These are phyloP conservation scores for Syngnathus rostellatus DNA, from an alignment of 2,797 vertebrate genomes.

Conservation along the genomic window DNA sequence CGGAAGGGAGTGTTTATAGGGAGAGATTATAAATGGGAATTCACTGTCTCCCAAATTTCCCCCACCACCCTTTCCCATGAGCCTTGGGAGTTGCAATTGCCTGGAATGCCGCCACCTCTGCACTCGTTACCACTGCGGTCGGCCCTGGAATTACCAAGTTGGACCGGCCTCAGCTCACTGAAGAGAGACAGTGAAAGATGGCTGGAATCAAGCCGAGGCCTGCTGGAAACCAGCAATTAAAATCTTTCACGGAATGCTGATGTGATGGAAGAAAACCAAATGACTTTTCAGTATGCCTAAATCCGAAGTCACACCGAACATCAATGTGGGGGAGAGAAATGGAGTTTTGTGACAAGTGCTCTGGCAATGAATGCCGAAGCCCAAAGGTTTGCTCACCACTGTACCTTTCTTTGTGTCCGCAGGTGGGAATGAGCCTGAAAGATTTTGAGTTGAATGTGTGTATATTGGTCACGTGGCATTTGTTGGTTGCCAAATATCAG, in stretches of 20 bases:
- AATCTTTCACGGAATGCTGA: constrained; percentile 70
- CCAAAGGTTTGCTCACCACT: neutral
- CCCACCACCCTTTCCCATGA: constrained; percentile 69
- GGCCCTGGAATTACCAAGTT: constrained; percentile 68
- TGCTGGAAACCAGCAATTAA: constrained; percentile 71
- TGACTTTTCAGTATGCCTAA: constrained; percentile 68
- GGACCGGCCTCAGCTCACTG: constrained; percentile 50
- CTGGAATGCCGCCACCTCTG: constrained; percentile 58
- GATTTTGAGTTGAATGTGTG: neutral
- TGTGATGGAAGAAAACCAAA: constrained; percentile 71
- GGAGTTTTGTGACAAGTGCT: constrained; percentile 39
- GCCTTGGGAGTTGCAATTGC: constrained; percentile 56
- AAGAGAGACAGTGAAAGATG: constrained; percentile 67
- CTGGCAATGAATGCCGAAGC: constrained; percentile 1
- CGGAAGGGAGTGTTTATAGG: constrained; percentile 64
- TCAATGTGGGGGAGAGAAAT: constrained; percentile 38
- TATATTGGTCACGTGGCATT: neutral
- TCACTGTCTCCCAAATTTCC: constrained; percentile 61
- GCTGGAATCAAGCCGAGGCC: constrained; percentile 65
- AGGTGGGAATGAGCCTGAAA: neutral
- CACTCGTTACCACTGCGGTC: constrained; percentile 73
- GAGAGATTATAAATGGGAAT: constrained; percentile 54
- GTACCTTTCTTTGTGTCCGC: too few relatives aligned
- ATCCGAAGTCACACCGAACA: constrained; percentile 56
- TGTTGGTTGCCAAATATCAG: neutral